Evolutionary conservation across 2,888 invertebrate species (phyloP), one percentile per base, ranked within the genome.

Genomic region (Noctua pronuba): DNA sequence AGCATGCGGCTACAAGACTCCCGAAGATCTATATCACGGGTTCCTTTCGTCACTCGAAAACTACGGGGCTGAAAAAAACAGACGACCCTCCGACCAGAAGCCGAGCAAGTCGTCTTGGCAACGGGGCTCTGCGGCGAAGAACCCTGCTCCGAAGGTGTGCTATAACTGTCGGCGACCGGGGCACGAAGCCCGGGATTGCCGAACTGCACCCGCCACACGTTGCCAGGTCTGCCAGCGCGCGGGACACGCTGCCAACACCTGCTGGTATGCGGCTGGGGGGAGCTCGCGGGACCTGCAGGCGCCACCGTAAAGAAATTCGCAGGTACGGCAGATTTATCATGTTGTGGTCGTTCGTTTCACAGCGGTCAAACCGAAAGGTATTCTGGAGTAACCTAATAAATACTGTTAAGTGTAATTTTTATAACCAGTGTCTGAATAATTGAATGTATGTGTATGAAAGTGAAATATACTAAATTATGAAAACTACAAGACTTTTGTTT

Each of bases 21-120:
- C 69, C 10, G 52, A 69, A 52, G 69, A 69, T 31, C 18, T 52
- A 6, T 69, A 69, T 35, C 38, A 69, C n/a, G 52, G 52, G n/a
- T 69, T 69, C 35, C n/a, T 52, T 6, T 52, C n/a, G 10, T 69
- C 49, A 31, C 69, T 69, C 5, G 68, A 69, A 52, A 69, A 35
- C 16, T 49, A 68, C 31, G 62, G 58, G 58, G 58, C 28, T 60
- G 31, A 60, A 31, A 31, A n/a, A 60, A 31, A 28, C 58, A 58
- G 28, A 18, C 58, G 58, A 28, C 1, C 58, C 28, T 44, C 41
- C 6, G 44, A 44, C 28, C 66, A 66, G 28, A 44, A 28, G 66
- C 21, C 3, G 18, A n/a, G 2, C 28, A 64, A 35, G 24, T 64
- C 62, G 35, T 35, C 31, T 24, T 35, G 62, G 35, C 62, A 62